Conservation (phyloP, 1,140 invertebrate species). For the Philopotamus ludificatus region DNA sequence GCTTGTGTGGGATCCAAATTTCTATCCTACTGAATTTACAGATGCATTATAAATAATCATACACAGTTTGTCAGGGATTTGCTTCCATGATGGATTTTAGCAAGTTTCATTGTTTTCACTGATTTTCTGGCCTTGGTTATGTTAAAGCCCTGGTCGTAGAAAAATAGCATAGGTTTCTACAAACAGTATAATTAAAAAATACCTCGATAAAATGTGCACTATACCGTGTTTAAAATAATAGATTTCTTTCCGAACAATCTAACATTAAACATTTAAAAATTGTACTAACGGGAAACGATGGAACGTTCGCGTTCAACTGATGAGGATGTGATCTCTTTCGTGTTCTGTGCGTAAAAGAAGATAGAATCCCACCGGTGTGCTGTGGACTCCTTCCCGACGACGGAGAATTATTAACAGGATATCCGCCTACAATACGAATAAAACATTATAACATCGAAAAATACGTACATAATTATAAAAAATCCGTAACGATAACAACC, state of each 20-base stretch:
- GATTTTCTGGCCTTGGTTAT: background rate
- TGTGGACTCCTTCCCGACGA: conserved; percentile 37
- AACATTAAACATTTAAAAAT: too few species aligned
- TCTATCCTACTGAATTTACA: too few species aligned
- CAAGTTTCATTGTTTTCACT: background rate
- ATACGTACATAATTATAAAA: conserved; percentile 1
- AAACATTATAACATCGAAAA: conserved; percentile 6
- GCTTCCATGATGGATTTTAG: too few species aligned
- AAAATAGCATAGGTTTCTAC: too few species aligned
- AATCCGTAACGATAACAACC: conserved; percentile 11
- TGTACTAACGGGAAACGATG: conserved; percentile 60
- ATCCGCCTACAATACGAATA: conserved; percentile 2
- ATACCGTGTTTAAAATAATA: too few species aligned
- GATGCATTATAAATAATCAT: too few species aligned
- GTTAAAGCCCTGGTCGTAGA: too few species aligned
- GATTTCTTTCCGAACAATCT: too few species aligned
- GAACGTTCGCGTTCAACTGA: conserved; percentile 58
- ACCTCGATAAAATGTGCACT: background rate
- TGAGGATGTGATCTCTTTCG: conserved; percentile 61
- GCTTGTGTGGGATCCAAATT: too few species aligned
- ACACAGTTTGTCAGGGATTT: too few species aligned
- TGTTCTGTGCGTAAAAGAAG: conserved; percentile 47
- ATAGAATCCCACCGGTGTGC: conserved; percentile 32
- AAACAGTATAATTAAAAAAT: background rate
- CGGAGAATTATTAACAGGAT: conserved; percentile 32